Percentiles rank a stretch among this genome's conserved stretches.
phyloP scores from a whole-genome alignment of 2,888 invertebrate genomes.

The Crepidodera aurea region DNA sequence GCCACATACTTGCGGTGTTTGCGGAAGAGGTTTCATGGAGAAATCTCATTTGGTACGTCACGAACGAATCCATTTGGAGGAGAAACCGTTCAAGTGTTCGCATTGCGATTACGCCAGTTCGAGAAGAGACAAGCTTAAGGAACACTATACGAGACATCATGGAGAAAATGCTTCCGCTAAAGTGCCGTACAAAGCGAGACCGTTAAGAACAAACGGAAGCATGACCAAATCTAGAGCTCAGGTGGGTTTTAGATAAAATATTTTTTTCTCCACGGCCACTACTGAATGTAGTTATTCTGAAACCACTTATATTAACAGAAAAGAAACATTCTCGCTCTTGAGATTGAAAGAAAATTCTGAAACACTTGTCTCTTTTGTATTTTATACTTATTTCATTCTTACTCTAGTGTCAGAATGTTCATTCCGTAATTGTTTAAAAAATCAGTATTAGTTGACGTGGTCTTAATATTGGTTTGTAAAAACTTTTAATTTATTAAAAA shows the following conservation, averaged over 20 bases:
- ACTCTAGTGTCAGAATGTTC: too few species aligned
- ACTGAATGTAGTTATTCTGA: too few species aligned
- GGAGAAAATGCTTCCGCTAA: slow-evolving; percentile 64
- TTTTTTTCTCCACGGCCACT: too few species aligned
- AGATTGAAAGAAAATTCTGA: too few species aligned
- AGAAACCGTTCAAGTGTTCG: slow-evolving; percentile 70
- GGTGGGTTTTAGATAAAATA: slow-evolving; percentile 42
- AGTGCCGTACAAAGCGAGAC: slow-evolving; percentile 64
- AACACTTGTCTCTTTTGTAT: too few species aligned
- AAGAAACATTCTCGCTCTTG: too few species aligned
- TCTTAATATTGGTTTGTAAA: too few species aligned
- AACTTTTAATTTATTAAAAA: too few species aligned
- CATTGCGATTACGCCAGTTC: slow-evolving; percentile 72
- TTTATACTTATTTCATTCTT: too few species aligned
- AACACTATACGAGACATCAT: slow-evolving; percentile 64
- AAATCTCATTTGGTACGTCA: slow-evolving; percentile 73
- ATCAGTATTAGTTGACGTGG: too few species aligned
- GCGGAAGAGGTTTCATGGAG: slow-evolving; percentile 72
- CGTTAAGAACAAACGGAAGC: slow-evolving; percentile 54
- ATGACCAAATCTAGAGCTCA: slow-evolving; percentile 54
- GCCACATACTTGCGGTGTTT: slow-evolving; percentile 65
- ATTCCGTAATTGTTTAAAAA: too few species aligned
- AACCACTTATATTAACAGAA: too few species aligned
- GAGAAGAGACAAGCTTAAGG: slow-evolving; percentile 72
- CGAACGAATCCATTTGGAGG: slow-evolving; percentile 70